These are phyloP conservation scores for Acanthopagrus latus DNA, from an alignment of 2,797 vertebrate genomes.

Conservation along the genomic window DNA sequence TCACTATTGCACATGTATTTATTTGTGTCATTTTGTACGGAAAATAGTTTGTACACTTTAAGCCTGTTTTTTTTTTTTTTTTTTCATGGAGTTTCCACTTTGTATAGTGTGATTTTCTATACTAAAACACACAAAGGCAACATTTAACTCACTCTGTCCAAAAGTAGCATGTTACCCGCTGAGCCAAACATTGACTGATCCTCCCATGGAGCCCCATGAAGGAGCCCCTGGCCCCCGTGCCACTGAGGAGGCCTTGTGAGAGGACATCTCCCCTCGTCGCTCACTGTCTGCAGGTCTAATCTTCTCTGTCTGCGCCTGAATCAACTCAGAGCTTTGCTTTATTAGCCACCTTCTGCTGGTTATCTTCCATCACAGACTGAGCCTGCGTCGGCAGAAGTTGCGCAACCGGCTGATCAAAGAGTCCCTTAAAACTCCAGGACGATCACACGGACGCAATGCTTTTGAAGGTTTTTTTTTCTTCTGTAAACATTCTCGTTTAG, in stretches of 20 bases:
- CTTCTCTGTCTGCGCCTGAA: conserved; percentile 58
- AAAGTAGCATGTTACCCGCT: conserved; percentile 35
- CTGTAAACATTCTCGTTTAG: conserved; percentile 55
- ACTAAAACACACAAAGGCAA: conserved; percentile 10
- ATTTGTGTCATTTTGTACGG: neutral
- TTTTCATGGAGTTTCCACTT: neutral
- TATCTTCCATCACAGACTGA: conserved; percentile 51
- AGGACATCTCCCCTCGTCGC: conserved; percentile 45
- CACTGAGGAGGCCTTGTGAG: conserved; percentile 60
- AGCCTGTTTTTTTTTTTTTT: neutral
- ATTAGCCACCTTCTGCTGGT: conserved; percentile 63
- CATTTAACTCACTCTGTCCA: conserved; percentile 33
- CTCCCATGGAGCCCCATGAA: conserved; percentile 50
- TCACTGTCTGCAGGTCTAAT: conserved; percentile 70
- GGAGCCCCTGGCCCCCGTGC: conserved; percentile 16
- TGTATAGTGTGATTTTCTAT: conserved; percentile 3
- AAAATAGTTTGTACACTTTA: neutral
- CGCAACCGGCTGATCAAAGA: conserved; percentile 57
- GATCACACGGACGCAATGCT: conserved; percentile 49
- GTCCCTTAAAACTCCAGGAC: conserved; percentile 42
- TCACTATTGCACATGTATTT: neutral
- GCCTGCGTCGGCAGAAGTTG: conserved; percentile 38
- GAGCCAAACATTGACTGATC: conserved; percentile 49
- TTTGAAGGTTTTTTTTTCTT: conserved; percentile 25
- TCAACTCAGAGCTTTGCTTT: conserved; percentile 65